Percentiles rank a stretch among this genome's conserved stretches.
phyloP scores from a whole-genome alignment of 2,797 vertebrate genomes.

The Tamandua tetradactyla region DNA sequence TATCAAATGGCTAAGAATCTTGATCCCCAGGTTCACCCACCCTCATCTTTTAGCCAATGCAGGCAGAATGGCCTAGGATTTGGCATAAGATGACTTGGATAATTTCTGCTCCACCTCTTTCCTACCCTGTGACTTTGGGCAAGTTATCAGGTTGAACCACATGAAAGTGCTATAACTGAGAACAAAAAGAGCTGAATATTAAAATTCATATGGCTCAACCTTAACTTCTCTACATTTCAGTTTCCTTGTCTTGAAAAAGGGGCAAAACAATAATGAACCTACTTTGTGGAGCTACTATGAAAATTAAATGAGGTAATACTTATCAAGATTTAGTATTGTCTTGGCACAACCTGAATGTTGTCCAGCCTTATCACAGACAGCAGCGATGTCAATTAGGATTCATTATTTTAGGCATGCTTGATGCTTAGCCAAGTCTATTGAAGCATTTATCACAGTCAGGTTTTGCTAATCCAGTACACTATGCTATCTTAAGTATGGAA shows the following conservation, averaged over 20 bases:
- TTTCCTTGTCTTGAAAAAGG: neutral
- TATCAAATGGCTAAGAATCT: neutral
- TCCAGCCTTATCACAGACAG: neutral
- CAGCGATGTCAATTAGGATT: neutral
- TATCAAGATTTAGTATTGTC: neutral
- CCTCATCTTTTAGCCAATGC: neutral
- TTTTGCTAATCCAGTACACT: neutral
- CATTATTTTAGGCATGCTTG: neutral
- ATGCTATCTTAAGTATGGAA: neutral
- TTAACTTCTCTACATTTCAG: constrained; percentile 21
- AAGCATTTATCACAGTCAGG: neutral
- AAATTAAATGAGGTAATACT: neutral
- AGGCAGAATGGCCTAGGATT: neutral
- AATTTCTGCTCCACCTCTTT: neutral
- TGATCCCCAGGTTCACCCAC: neutral
- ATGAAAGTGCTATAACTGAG: neutral
- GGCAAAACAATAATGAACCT: neutral
- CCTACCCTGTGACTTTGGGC: neutral
- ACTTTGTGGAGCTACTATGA: neutral
- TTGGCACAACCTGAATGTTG: neutral
- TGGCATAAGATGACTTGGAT: neutral
- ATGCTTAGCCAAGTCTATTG: neutral
- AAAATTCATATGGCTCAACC: neutral
- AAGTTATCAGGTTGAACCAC: neutral
- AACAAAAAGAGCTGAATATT: neutral